Evolutionary conservation across 35 echinoderm and acorn worm genomes (phyloP), one percentile per base, ranked within the genome.

Genomic region (Amphiura filiformis): DNA sequence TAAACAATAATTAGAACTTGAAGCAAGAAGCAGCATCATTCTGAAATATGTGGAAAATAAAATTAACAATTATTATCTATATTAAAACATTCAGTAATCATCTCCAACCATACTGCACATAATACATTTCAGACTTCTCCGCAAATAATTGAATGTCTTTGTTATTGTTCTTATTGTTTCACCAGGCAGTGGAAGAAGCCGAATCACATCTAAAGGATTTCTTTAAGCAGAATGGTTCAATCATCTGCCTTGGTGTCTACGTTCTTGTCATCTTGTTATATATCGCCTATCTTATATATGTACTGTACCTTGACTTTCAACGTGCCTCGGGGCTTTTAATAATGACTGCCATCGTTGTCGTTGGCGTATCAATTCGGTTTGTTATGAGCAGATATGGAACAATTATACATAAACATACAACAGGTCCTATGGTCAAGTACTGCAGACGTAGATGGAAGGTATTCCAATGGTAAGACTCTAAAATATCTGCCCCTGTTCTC

Each of bases 291-390:
- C 81, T 91, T 42, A 91, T 91, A 65, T 84, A 23, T 39, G 77
- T 84, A 41, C 33, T 91, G 11, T 38, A 35, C 22, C 42, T 47
- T 0, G 89, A 91, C 30, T 76, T 84, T 38, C 38, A 91, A 35
- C 38, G 40, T 35, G 89, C 89, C 64, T 44, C 82, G 70, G 81
- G 81, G 30, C 89, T 91, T 36, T 85, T 91, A 65, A 79, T 91
- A 65, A 1, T 91, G n/a, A 84, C 89, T 37, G 41, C 64, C 13
- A 38, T 91, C 22, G 81, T 56, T 28, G 57, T 85, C 22, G 30
- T 38, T 44, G 52, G 52, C 76, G 23, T 57, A n/a, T 37, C 18
- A 30, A 78, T 42, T 31, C 39, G 82, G 20, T 52, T 83, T 34
- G 61, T 91, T 0, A 41, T 42, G 70, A 52, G 34, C 56, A 37